Evolutionary conservation across 2,113 vertebrate species (phyloP).

Genomic region (Pogonocichla stellata): DNA sequence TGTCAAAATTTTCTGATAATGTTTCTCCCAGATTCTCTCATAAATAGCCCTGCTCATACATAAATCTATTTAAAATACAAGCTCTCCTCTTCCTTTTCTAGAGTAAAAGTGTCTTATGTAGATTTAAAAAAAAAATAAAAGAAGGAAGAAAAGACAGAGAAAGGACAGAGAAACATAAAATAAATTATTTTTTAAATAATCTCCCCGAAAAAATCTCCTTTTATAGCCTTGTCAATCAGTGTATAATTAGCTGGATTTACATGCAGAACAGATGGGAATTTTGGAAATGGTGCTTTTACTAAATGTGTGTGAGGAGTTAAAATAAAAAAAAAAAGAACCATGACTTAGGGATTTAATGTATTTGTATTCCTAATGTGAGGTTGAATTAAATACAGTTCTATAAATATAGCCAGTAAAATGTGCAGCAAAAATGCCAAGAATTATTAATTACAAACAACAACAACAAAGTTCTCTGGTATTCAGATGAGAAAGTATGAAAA

Average conservation of each 20-base stretch:
- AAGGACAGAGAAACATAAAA: not conserved
- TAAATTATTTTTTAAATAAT: not conserved
- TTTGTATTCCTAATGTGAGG: not conserved
- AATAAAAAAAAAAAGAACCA: not conserved
- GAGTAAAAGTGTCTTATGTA: not conserved
- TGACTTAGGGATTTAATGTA: slow-evolving; percentile 43
- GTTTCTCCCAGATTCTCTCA: not conserved
- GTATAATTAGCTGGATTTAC: slow-evolving; percentile 64
- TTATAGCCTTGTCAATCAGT: slow-evolving; percentile 65
- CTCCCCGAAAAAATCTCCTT: slow-evolving; percentile 6
- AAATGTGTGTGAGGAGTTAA: not conserved
- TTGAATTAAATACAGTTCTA: not conserved
- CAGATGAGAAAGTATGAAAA: not conserved
- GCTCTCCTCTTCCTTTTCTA: not conserved
- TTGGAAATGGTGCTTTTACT: slow-evolving; percentile 56
- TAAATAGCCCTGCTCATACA: not conserved
- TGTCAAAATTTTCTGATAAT: not conserved
- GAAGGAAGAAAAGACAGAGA: not conserved
- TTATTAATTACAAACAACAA: not conserved
- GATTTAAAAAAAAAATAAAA: not conserved
- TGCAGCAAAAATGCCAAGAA: not conserved
- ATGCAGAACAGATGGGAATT: slow-evolving; percentile 61
- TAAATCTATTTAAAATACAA: not conserved
- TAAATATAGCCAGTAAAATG: not conserved
- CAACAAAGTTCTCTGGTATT: not conserved